A percentile compares a stretch with the other conserved stretches of the same genome.
Conservation (phyloP, 2,797 vertebrate genomes). For the Chaunax sp. region DNA sequence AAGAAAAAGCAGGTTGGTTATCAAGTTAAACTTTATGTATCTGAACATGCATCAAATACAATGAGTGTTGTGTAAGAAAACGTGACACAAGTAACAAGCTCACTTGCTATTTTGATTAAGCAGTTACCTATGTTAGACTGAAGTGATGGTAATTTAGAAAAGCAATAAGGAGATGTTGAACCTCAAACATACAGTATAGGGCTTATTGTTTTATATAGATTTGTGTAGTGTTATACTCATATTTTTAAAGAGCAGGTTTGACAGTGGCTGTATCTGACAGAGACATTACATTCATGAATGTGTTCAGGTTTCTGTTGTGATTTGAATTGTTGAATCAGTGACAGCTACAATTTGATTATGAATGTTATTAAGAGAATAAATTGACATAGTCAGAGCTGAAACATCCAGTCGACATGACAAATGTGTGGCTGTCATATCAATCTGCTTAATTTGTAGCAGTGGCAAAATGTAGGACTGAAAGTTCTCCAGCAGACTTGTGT, state of each 20-base stretch:
- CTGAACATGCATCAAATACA: constrained; percentile 15
- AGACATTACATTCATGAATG: too few species aligned
- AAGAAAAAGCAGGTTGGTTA: constrained; percentile 97
- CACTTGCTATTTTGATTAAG: constrained; percentile 9
- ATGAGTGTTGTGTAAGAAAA: constrained; percentile 6
- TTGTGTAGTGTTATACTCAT: not conserved
- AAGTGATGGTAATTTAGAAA: not conserved
- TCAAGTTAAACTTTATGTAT: constrained; percentile 8
- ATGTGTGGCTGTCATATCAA: not conserved
- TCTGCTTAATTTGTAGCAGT: not conserved
- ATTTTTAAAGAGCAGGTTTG: constrained; percentile 3
- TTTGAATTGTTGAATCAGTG: not conserved
- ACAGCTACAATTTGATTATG: not conserved
- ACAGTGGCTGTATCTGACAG: not conserved
- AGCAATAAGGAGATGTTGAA: not conserved
- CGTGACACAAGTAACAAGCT: constrained; percentile 1
- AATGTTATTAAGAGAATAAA: not conserved
- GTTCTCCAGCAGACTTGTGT: not conserved
- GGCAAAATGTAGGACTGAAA: not conserved
- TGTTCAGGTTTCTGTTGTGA: not conserved
- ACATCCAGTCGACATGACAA: not conserved
- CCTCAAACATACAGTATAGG: not conserved
- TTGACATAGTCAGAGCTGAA: not conserved
- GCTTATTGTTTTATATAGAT: not conserved
- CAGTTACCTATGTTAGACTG: not conserved